phyloP scores from a whole-genome alignment of 92 coral and sea anemone genomes.

The Muricea muricata region DNA sequence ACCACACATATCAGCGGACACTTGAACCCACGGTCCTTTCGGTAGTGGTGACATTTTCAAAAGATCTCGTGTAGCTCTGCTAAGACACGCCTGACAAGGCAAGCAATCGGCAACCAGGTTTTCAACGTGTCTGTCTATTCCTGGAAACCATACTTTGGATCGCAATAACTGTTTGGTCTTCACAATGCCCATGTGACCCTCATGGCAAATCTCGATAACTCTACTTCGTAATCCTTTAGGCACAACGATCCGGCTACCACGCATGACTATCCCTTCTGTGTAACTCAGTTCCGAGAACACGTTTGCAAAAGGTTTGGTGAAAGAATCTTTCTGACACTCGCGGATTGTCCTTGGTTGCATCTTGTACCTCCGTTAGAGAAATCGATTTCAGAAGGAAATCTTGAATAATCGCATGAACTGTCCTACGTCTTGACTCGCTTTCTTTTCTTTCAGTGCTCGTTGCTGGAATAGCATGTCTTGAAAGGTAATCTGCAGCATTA shows the following conservation, averaged over 20 bases:
- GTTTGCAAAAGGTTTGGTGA: neutral
- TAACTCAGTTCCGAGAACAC: neutral
- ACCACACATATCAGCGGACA: slow-evolving; percentile 15
- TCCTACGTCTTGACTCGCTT: neutral
- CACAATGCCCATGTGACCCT: slow-evolving; percentile 35
- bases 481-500: slow-evolving; percentile 44
- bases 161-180: slow-evolving; percentile 37
- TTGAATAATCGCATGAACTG: neutral
- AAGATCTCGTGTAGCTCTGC: neutral
- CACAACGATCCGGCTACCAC: slow-evolving; percentile 1
- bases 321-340: slow-evolving; percentile 13
- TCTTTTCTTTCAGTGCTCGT: neutral
- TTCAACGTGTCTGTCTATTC: slow-evolving; percentile 41
- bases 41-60: slow-evolving; percentile 32
- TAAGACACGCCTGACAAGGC: slow-evolving; percentile 27
- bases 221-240: neutral
- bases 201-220: slow-evolving; percentile 14
- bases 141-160: slow-evolving; percentile 47
- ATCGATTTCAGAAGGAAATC: slow-evolving; percentile 7
- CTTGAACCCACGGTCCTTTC: slow-evolving; percentile 39
- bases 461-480: slow-evolving; percentile 34
- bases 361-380: slow-evolving; percentile 2
- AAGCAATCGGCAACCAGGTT: slow-evolving; percentile 7
- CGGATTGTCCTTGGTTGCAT: neutral
- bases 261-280: slow-evolving; percentile 11